These are phyloP conservation scores for Nomada lathburiana DNA, from an alignment of 2,888 invertebrate genomes.

Conservation along the genomic window DNA sequence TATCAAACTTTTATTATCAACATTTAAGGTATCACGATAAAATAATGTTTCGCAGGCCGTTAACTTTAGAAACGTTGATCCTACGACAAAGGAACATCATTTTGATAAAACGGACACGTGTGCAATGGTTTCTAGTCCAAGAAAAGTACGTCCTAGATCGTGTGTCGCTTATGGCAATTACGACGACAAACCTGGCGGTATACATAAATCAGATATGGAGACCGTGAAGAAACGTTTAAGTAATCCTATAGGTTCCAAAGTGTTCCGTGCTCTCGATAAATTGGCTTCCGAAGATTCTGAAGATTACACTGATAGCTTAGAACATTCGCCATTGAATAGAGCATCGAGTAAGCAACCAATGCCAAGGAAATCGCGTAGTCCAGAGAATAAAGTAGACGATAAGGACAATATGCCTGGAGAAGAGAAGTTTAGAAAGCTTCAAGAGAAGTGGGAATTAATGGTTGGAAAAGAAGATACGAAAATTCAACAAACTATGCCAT, in stretches of 20 bases:
- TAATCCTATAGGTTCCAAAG: conserved; percentile 87
- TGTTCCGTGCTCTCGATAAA: conserved; percentile 90
- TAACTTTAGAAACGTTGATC: conserved; percentile 70
- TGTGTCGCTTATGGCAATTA: conserved; percentile 87
- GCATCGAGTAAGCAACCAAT: conserved; percentile 57
- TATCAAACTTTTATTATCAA: not conserved
- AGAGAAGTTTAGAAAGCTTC: conserved; percentile 90
- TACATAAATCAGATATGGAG: conserved; percentile 85
- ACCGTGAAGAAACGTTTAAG: conserved; percentile 90
- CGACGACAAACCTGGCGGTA: conserved; percentile 85
- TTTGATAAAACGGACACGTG: conserved; percentile 66
- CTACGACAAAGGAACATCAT: conserved; percentile 62
- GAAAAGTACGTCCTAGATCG: conserved; percentile 89
- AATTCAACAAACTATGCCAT: conserved; percentile 69
- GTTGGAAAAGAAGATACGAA: conserved; percentile 86
- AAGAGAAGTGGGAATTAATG: conserved; percentile 93
- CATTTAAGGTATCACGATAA: not conserved
- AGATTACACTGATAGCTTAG: conserved; percentile 91
- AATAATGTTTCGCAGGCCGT: conserved; percentile 54
- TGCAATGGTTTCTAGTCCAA: conserved; percentile 74
- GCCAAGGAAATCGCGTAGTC: conserved; percentile 45
- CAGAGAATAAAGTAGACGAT: conserved; percentile 65
- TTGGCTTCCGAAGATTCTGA: conserved; percentile 88
- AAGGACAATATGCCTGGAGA: conserved; percentile 84
- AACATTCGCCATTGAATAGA: conserved; percentile 85